Base-by-base conservation (phyloP, 2,888 invertebrate genomes). In the Pachliopta kotzebuea region DNA sequence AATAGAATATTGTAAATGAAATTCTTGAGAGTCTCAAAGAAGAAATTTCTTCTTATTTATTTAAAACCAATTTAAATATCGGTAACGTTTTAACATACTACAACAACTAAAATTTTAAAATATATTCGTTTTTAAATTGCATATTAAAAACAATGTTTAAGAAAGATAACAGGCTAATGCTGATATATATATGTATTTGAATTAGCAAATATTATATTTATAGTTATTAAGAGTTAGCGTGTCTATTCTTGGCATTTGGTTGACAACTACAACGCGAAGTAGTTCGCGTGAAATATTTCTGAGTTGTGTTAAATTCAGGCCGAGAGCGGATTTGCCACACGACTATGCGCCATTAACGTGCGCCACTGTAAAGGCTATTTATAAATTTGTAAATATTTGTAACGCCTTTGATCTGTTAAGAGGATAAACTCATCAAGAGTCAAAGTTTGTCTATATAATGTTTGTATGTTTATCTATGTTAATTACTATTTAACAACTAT, bases 341-440 rank as follows among this genome's bases (percentile, higher is more conserved):
- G 20, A 62, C 56, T 37, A 49, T 17, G 50, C 21, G 60, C 42
- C 52, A 37, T 52, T 65, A 45, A 18, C 20, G 50, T 20, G n/a
- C 42, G 54, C 55, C 56, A 50, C 49, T 20, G 65, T 66, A 55
- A 42, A 31, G 20, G 37, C 50, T 66, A 66, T 66, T 62, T 66
- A 66, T 66, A 66, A 50, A 58, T 55, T 62, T 31, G 62, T 58
- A 65, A 65, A 65, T 55, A 65, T 65, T 62, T 65, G 62, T 49
- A 62, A 59, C 59, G 60, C 29, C 29, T 57, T n/a, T 63, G 63
- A 60, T 61, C 54, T 58, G 24, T 29, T 61, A 60, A 63, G 53
- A 59, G 54, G 53, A 60, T 65, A 65, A 61, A 60, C 64, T 56
- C 56, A 54, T 65, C 26, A 54, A 55, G 56, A 7, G 26, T 24